phyloP scores from a whole-genome alignment of 2,797 vertebrate species.

The Alca torda region DNA sequence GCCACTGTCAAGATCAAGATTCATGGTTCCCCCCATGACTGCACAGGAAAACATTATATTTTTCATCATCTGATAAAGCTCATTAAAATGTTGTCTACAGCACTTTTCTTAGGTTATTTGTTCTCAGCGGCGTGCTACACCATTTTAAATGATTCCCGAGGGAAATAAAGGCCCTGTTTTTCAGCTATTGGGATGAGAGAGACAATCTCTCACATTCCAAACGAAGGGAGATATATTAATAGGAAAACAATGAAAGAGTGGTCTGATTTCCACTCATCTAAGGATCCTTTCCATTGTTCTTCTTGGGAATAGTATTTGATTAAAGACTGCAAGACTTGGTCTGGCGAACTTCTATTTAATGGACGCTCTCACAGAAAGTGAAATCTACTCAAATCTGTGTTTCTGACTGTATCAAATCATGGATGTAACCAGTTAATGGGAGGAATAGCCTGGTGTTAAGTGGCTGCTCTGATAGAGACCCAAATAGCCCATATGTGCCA shows the following conservation, averaged over 20 bases:
- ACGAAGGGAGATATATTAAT: not conserved
- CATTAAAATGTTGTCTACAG: constrained; percentile 17
- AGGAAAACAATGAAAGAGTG: not conserved
- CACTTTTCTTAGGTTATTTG: constrained; percentile 1
- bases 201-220: not conserved
- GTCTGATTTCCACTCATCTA: not conserved
- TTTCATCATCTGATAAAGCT: constrained; percentile 31
- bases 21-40: not conserved
- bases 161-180: not conserved
- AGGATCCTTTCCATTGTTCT: not conserved
- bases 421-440: not conserved
- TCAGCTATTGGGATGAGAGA: not conserved
- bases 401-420: not conserved
- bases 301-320: not conserved
- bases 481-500: not conserved
- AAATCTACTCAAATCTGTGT: not conserved
- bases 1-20: not conserved
- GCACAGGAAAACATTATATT: not conserved
- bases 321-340: not conserved
- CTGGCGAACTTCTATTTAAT: not conserved
- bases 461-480: not conserved
- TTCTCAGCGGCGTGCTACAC: not conserved
- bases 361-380: not conserved
- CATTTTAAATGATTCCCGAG: not conserved
- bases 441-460: fast-evolving